Percentiles rank a stretch among this genome's conserved stretches.
Evolutionary conservation across 2,797 vertebrate genomes (phyloP).

Genomic region (Catamblyrhynchus diadema): DNA sequence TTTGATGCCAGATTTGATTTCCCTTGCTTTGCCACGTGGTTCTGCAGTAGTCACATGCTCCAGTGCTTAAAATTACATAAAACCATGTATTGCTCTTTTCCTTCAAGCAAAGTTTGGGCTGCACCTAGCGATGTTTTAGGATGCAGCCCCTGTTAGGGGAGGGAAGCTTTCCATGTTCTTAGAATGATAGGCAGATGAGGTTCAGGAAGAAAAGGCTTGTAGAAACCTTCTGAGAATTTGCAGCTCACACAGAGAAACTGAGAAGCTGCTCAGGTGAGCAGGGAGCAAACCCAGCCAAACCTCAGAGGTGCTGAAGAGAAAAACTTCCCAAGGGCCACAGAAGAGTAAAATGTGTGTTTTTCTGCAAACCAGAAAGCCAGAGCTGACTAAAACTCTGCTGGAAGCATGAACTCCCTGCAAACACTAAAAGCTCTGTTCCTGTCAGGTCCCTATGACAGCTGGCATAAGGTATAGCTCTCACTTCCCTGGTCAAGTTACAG

Average conservation of each 20-base stretch:
- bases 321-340: background rate
- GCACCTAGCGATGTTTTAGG: background rate
- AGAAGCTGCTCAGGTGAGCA: background rate
- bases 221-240: background rate
- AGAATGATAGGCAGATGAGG: background rate
- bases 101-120: background rate
- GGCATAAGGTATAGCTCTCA: fast-evolving
- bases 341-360: background rate
- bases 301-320: background rate
- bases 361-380: background rate
- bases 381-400: background rate
- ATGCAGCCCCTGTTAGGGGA: background rate
- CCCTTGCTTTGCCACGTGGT: background rate
- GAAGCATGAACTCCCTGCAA: background rate
- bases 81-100: background rate
- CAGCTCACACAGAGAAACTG: background rate
- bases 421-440: background rate
- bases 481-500: background rate
- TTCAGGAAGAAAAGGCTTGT: background rate
- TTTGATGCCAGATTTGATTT: background rate
- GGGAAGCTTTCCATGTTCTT: background rate
- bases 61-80: background rate
- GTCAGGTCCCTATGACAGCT: background rate
- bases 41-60: background rate
- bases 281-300: background rate